Percentiles rank a stretch among this genome's conserved stretches.
These are phyloP conservation scores for Lutjanus erythropterus DNA, from an alignment of 2,113 vertebrate genomes.

Conservation along the genomic window DNA sequence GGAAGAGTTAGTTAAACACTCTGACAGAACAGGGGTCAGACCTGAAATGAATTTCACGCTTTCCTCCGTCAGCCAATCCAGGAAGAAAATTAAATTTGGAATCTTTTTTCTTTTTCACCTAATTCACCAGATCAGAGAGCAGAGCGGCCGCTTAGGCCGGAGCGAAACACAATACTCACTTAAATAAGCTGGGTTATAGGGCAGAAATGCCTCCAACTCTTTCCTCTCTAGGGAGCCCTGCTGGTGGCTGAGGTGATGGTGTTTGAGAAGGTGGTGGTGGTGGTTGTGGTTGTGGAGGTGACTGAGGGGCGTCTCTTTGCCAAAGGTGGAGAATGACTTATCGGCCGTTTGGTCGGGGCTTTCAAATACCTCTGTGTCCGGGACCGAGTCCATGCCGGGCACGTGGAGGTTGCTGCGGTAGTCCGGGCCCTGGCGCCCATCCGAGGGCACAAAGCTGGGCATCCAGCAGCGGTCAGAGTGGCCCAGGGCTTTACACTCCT, in stretches of 20 bases:
- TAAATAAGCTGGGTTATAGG: slow-evolving; percentile 95
- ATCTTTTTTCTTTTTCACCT: slow-evolving; percentile 34
- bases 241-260: slow-evolving; percentile 78
- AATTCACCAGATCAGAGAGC: slow-evolving; percentile 56
- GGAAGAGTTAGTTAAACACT: slow-evolving; percentile 71
- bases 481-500: slow-evolving; percentile 98
- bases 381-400: slow-evolving; percentile 98
- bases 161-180: slow-evolving; percentile 90
- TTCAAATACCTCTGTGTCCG: slow-evolving; percentile 98
- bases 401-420: slow-evolving; percentile 99
- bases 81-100: slow-evolving; percentile 66
- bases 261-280: slow-evolving; percentile 71
- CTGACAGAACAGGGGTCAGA: slow-evolving; percentile 51
- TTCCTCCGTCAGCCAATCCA: slow-evolving; percentile 51
- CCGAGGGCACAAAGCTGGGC: slow-evolving; percentile 95
- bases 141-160: slow-evolving; percentile 1
- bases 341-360: slow-evolving; percentile 90
- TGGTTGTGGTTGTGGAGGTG: slow-evolving; percentile 68
- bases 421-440: slow-evolving; percentile 95
- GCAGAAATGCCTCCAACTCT: slow-evolving; percentile 95
- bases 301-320: slow-evolving; percentile 92
- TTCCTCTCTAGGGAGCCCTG: slow-evolving; percentile 92
- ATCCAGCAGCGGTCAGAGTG: slow-evolving; percentile 99
- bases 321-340: slow-evolving; percentile 97
- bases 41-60: slow-evolving; percentile 66